Evolutionary conservation across 1,140 invertebrate genomes (phyloP), one percentile per base, ranked within the genome.

Genomic region (Notospermus geniculatus): DNA sequence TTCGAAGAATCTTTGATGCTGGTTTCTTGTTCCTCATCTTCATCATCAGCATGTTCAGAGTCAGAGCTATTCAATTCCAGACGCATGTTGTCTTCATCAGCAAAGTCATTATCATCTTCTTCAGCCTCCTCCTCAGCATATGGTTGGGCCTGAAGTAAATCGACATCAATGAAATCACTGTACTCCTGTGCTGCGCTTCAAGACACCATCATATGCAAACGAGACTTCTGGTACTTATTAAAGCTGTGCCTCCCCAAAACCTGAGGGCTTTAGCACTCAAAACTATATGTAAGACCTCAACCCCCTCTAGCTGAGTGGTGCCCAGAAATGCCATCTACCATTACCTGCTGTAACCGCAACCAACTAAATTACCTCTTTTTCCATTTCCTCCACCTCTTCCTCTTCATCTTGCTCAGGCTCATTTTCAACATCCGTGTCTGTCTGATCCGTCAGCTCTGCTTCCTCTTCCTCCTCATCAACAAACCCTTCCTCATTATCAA

Each of bases 371-470:
- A 36, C 46, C 4, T 65, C 63, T 32, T 73, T 74, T 53, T 71
- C 65, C 9, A 65, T 66, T 28, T 80, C 70, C 1, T 69, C 62
- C 27, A 67, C 52, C 30, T 64, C 55, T 13, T 56, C 54, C 54
- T 76, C 75, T 52, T 74, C 76, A 59, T 81, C 77, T 50, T 81
- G 79, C 54, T 80, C 76, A 64, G 80, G 76, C 63, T 73, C 75
- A 13, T 79, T 77, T n/a, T 80, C 75, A 64, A 71, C 72, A 27
- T 73, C 67, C 55, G 64, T 67, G 50, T 55, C 63, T 54, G 55
- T 36, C 23, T 23, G 50, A 13, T 60, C 57, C 13, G 45, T 60
- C 22, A 60, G 30, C 41, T 63, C 68, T 54, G 67, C 68, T 27
- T 69, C 71, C 28, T 63, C 68, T 50, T 66, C 68, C 25, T 69